A percentile compares a stretch with the other conserved stretches of the same genome.
These are phyloP conservation scores for Pseudochirops cupreus DNA, from an alignment of 2,797 vertebrate genomes.

Conservation along the genomic window DNA sequence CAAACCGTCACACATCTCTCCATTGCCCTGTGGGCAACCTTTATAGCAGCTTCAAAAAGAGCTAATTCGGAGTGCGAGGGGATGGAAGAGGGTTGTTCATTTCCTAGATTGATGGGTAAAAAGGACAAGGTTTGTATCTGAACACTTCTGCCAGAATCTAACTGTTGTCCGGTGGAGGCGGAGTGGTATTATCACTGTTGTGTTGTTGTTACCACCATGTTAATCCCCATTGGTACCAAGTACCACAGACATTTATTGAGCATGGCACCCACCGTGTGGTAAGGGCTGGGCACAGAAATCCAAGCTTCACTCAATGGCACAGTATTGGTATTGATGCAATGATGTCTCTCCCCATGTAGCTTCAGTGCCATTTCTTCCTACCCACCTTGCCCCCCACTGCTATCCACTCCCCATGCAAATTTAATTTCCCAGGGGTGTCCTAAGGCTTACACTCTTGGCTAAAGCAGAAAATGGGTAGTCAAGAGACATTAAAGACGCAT, in stretches of 20 bases:
- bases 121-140: neutral
- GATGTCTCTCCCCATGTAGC: neutral
- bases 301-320: neutral
- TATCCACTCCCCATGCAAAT: neutral
- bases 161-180: neutral
- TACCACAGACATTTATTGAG: neutral
- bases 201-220: neutral
- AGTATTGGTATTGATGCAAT: neutral
- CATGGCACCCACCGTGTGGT: neutral
- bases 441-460: conserved; percentile 27
- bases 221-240: neutral
- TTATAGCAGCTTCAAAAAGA: neutral
- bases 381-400: neutral
- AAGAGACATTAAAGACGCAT: neutral
- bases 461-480: conserved; percentile 1
- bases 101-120: neutral
- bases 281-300: neutral
- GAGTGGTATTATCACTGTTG: neutral
- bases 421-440: conserved; percentile 25
- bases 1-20: neutral
- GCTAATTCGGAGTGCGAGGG: neutral
- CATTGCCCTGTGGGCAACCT: neutral
- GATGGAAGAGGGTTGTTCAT: neutral
- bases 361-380: neutral
- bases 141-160: neutral